Evolutionary conservation across 2,888 invertebrate genomes (phyloP), one percentile per base, ranked within the genome.

Genomic region (Subacronicta megacephala): DNA sequence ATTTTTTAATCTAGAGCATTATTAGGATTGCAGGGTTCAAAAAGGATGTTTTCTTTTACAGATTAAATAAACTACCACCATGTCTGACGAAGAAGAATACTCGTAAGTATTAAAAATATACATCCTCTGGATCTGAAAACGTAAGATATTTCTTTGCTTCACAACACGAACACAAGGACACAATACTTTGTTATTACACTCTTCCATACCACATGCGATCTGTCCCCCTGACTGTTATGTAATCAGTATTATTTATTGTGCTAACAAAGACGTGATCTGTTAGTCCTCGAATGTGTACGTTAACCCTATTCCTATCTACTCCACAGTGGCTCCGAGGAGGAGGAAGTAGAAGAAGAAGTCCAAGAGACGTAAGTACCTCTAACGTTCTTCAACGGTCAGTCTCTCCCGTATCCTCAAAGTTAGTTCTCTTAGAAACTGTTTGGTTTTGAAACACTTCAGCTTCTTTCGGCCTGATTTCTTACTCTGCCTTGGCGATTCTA

Each of bases 61-160:
- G 94, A 94, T 76, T 86, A 83, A 78, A 89, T 87, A 94, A 93
- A 84, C 89, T 93, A 95, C 94, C 96, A 97, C 94, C 96, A 98
- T 98, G 98, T 98, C 98, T 95, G 98, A 98, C 96, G 98, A 98
- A 94, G 98, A 98, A 95, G 98, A 98, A 96, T 98, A 98, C 96
- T 98, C 98, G 98, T 98, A 95, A 98, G 98, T 98, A 95, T 82
- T 56, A 23, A 33, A 13, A 31, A 26, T 37, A 60, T 13, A 49
- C 7, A 54, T 13, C 51, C 35, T 31, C 42, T 51, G 65, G 73
- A 65, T 56, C 16, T 54, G 41, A 10, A 45, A 44, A 57, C 38
- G 60, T 62, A 72, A 72, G 64, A 55, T 33, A 17, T 61, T 38
- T 53, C 53, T 60, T 49, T 52, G 58, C 42, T 60, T 66, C 54